A percentile compares a stretch with the other conserved stretches of the same genome.
Evolutionary conservation across 2,797 vertebrate genomes (phyloP).

Genomic region (Staurois parvus): DNA sequence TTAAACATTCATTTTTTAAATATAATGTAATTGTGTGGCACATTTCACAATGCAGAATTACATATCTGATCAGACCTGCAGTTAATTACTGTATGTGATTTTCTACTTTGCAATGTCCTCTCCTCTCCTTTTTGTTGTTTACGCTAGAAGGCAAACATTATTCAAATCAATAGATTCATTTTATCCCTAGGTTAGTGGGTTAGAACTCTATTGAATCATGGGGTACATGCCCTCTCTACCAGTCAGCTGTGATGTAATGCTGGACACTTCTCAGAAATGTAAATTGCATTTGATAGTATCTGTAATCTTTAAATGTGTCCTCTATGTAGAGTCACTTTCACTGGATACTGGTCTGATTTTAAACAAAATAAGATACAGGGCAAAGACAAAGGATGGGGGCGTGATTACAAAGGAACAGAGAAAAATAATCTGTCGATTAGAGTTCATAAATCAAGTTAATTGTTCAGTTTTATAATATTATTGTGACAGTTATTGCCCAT

Average conservation of each 20-base stretch:
- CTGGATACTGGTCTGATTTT: no score
- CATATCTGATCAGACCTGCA: no score
- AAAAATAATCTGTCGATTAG: no score
- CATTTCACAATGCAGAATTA: no score
- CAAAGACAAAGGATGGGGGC: background rate
- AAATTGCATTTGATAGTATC: slow-evolving; percentile 43
- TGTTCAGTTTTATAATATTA: background rate
- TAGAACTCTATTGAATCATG: slow-evolving; percentile 39
- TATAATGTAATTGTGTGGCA: no score
- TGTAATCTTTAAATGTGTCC: background rate
- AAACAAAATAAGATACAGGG: background rate
- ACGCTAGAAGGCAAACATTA: slow-evolving; percentile 29
- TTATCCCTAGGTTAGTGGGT: slow-evolving; percentile 6
- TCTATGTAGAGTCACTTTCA: background rate
- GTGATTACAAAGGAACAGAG: no score
- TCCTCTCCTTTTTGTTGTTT: background rate
- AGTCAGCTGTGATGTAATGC: slow-evolving; percentile 50
- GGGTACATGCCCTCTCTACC: slow-evolving; percentile 34
- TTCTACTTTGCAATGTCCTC: background rate
- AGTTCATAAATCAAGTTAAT: no score
- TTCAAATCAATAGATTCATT: slow-evolving; percentile 46
- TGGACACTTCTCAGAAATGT: slow-evolving; percentile 63
- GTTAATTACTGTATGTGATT: background rate
- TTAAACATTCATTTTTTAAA: no score
- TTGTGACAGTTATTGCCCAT: background rate